Percentiles rank a stretch among this genome's conserved stretches.
Evolutionary conservation across 2,797 vertebrate genomes (phyloP).

Genomic region (Pipistrellus kuhlii): DNA sequence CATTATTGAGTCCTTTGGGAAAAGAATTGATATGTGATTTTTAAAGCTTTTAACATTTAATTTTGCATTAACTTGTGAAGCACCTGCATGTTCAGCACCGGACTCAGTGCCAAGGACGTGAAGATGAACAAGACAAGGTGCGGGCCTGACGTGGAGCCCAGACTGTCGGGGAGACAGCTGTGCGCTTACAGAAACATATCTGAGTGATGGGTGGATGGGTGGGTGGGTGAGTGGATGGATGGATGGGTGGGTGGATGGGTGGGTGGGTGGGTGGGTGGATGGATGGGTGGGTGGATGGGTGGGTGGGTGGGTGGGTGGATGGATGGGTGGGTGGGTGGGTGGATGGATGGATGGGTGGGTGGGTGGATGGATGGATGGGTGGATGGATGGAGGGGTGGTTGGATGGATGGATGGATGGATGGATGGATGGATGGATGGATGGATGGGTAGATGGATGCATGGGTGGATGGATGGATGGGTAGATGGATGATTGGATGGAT

Average conservation of each 20-base stretch:
- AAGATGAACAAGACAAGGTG: background rate
- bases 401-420: background rate
- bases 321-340: background rate
- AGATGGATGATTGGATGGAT: background rate
- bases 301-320: background rate
- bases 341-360: background rate
- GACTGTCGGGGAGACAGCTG: background rate
- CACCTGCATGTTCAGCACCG: background rate
- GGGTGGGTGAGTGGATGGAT: background rate
- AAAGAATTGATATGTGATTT: background rate
- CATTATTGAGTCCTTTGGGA: background rate
- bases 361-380: background rate
- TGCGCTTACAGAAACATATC: background rate
- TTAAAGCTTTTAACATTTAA: constrained; percentile 20
- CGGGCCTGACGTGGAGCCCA: background rate
- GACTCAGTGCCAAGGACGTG: background rate
- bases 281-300: background rate
- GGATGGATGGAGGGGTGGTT: background rate
- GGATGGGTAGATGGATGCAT: background rate
- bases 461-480: no score
- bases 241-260: background rate
- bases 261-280: no score
- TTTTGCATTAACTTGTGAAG: constrained; percentile 30
- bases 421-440: no score
- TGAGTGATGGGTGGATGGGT: background rate